These are phyloP conservation scores for Trypoxylus dichotomus DNA, from an alignment of 1,140 invertebrate genomes.

Conservation along the genomic window DNA sequence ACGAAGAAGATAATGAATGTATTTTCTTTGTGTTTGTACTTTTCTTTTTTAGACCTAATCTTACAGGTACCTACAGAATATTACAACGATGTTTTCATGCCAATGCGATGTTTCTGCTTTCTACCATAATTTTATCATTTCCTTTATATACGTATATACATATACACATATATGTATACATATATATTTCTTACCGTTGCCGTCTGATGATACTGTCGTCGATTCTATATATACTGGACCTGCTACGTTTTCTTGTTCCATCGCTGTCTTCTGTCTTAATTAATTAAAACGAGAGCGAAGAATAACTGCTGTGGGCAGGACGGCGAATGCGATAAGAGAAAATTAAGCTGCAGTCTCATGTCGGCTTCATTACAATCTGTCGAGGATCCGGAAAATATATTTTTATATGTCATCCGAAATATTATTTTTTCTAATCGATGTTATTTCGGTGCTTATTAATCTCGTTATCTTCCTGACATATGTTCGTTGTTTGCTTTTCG, in stretches of 20 bases:
- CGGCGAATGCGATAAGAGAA: not conserved
- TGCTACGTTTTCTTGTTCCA: not conserved
- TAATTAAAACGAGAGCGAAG: not conserved
- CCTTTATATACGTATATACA: too few relatives aligned
- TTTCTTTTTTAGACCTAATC: too few relatives aligned
- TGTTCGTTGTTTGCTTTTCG: not conserved
- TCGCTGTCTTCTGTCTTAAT: not conserved
- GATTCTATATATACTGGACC: not conserved
- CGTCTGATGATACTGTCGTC: not conserved
- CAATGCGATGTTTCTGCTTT: too few relatives aligned
- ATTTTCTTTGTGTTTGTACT: not conserved
- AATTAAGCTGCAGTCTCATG: not conserved
- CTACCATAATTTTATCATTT: too few relatives aligned
- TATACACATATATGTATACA: too few relatives aligned
- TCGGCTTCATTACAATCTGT: not conserved
- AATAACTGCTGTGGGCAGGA: not conserved
- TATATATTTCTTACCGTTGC: not conserved
- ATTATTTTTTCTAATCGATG: not conserved
- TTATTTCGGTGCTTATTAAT: slow-evolving; percentile 1
- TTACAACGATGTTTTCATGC: too few relatives aligned
- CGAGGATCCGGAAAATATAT: not conserved
- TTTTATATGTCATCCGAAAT: slow-evolving; percentile 3
- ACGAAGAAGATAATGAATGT: not conserved
- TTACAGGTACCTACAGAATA: too few relatives aligned
- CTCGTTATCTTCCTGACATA: not conserved